Evolutionary conservation across 2,888 invertebrate species (phyloP).

Genomic region (Rhamnusium bicolor): DNA sequence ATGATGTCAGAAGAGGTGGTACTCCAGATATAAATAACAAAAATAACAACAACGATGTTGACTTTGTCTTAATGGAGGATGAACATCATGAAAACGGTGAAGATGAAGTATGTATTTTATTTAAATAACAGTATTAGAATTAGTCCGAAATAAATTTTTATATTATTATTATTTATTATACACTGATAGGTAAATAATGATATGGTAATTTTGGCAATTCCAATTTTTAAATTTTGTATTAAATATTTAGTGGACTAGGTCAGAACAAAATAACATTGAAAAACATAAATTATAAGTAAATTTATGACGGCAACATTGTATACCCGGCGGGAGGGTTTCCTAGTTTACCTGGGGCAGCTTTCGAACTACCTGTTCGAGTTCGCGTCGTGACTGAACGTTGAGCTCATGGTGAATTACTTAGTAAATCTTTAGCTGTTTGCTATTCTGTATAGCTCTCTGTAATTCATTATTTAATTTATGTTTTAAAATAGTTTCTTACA

Average conservation of each 20-base stretch:
- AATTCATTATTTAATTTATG: neutral
- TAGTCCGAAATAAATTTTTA: neutral
- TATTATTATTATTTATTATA: too few relatives aligned
- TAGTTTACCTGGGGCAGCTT: slow-evolving; percentile 69
- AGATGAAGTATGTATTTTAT: slow-evolving; percentile 65
- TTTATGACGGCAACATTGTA: slow-evolving; percentile 50
- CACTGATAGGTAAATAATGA: neutral
- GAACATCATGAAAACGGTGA: slow-evolving; percentile 65
- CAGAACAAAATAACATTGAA: slow-evolving; percentile 22
- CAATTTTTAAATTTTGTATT: neutral
- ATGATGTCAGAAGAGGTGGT: slow-evolving; percentile 56
- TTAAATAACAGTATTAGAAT: slow-evolving; percentile 12
- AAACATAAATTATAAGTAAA: neutral
- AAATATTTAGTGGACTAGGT: neutral
- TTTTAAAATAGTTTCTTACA: neutral
- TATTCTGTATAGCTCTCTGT: neutral
- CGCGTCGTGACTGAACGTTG: slow-evolving; percentile 59
- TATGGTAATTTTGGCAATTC: neutral
- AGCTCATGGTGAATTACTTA: slow-evolving; percentile 36
- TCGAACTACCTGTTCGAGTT: slow-evolving; percentile 57
- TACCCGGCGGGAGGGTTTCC: slow-evolving; percentile 70
- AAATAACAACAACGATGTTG: slow-evolving; percentile 70
- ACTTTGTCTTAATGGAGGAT: slow-evolving; percentile 71
- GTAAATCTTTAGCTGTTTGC: slow-evolving; percentile 27
- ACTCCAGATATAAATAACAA: slow-evolving; percentile 63